Percentiles rank a stretch among this genome's conserved stretches.
Conservation (phyloP, 1,140 invertebrate species). For the Papilio polyxenes region DNA sequence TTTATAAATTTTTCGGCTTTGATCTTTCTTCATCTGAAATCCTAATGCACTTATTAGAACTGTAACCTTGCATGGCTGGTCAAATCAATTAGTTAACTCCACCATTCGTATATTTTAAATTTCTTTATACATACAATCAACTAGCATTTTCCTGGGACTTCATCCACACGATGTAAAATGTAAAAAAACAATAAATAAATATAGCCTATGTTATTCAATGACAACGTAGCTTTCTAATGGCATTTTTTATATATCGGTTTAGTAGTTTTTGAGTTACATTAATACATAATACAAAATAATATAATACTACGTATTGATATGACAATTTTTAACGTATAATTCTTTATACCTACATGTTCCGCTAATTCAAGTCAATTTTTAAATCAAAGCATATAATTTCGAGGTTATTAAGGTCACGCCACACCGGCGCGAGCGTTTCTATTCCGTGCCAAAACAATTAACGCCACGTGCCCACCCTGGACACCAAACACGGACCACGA, state of each 20-base stretch:
- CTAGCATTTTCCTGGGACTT: no score
- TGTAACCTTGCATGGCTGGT: background rate
- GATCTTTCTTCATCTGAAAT: background rate
- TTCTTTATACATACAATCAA: background rate
- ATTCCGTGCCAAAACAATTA: slow-evolving; percentile 56
- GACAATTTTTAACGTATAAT: background rate
- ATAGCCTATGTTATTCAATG: no score
- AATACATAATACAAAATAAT: background rate
- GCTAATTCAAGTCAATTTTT: slow-evolving; percentile 40
- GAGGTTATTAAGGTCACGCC: slow-evolving; percentile 49
- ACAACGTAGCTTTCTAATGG: no score
- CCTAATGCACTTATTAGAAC: background rate
- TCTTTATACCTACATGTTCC: background rate
- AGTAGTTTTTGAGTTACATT: no score
- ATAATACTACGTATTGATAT: background rate
- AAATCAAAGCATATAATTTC: slow-evolving; percentile 55
- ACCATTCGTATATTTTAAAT: no score
- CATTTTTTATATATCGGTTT: no score
- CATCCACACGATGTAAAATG: no score
- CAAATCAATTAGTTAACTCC: no score
- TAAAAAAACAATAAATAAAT: no score
- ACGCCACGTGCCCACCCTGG: slow-evolving; percentile 59
- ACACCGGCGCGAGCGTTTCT: slow-evolving; percentile 38
- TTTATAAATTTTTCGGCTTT: background rate
- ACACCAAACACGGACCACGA: slow-evolving; percentile 45